A percentile compares a stretch with the other conserved stretches of the same genome.
phyloP scores from a whole-genome alignment of 2,113 vertebrate genomes.

The Bombycilla garrulus region DNA sequence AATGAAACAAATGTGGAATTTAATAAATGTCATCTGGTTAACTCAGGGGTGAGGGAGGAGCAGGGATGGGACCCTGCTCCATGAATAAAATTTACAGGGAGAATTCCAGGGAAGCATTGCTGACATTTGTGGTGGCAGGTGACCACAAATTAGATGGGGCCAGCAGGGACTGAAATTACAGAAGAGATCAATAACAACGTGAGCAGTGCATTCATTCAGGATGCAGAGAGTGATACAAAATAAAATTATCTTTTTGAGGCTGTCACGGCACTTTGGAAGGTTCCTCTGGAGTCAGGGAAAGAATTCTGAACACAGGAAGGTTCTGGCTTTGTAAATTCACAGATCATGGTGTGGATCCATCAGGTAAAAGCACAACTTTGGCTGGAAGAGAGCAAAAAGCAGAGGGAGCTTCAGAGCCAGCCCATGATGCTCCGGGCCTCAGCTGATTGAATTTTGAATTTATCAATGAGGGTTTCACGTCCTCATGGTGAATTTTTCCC shows the following conservation, averaged over 20 bases:
- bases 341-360: rapidly evolving
- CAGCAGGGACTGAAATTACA: neutral
- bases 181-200: neutral
- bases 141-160: neutral
- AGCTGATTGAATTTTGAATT: neutral
- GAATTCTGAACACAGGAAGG: neutral
- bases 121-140: neutral
- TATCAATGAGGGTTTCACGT: neutral
- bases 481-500: neutral
- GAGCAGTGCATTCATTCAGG: neutral
- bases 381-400: neutral
- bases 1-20: neutral
- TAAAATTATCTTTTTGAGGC: neutral
- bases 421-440: neutral
- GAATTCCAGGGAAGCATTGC: neutral
- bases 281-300: neutral
- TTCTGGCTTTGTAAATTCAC: neutral
- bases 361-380: neutral
- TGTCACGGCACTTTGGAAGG: rapidly evolving
- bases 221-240: neutral
- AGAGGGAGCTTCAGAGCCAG: neutral
- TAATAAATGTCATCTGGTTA: neutral
- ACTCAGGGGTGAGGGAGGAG: neutral
- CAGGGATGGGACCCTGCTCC: rapidly evolving
- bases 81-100: neutral